Conservation (phyloP, 1,140 invertebrate genomes). For the Meloidogyne floridensis region DNA sequence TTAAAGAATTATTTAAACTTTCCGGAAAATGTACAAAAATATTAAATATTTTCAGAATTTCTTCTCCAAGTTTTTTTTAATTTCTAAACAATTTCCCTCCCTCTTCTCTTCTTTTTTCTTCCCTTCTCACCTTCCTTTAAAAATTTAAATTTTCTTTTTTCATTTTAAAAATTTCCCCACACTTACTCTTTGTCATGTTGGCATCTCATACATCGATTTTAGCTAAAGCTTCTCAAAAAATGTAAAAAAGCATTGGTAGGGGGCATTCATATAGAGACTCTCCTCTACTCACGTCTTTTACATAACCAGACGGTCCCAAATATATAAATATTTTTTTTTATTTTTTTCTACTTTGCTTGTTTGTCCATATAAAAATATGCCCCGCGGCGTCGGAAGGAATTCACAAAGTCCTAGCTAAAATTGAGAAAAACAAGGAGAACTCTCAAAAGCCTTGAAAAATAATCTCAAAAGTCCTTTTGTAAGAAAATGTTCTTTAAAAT, state of each 20-base stretch:
- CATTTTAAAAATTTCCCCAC: background rate
- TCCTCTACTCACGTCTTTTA: background rate
- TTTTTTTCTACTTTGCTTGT: background rate
- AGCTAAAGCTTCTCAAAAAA: background rate
- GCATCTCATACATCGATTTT: background rate
- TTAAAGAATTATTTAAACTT: too few species aligned
- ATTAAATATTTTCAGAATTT: too few species aligned
- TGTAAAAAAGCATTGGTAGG: background rate
- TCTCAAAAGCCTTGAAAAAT: background rate
- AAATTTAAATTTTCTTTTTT: background rate
- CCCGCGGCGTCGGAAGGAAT: background rate
- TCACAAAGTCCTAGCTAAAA: background rate
- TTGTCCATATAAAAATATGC: constrained; percentile 1
- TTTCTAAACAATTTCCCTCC: too few species aligned
- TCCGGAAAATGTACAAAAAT: too few species aligned
- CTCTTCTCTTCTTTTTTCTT: background rate
- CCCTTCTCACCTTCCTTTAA: background rate
- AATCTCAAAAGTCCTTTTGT: too few species aligned
- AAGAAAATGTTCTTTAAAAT: too few species aligned
- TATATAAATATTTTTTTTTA: background rate
- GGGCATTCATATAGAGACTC: background rate
- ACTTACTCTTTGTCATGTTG: constrained; percentile 3
- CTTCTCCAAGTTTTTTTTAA: too few species aligned
- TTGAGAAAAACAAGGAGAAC: background rate
- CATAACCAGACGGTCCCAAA: background rate